Conservation (phyloP, 2,113 vertebrate genomes). For the Phalacrocorax carbo region DNA sequence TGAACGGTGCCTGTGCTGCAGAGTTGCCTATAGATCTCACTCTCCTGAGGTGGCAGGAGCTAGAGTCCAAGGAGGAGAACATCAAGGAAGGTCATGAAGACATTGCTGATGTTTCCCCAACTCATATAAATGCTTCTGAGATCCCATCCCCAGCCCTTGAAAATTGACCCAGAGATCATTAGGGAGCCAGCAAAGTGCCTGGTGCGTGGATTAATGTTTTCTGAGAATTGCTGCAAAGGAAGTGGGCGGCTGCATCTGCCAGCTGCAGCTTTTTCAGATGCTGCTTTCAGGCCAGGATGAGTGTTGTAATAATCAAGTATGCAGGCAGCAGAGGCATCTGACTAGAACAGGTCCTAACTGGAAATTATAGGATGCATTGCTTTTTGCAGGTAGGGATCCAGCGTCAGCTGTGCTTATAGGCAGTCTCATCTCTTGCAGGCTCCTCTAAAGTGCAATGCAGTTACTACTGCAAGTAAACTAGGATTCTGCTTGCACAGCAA, state of each 20-base stretch:
- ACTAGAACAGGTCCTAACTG: not conserved
- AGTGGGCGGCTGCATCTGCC: slow-evolving; percentile 20
- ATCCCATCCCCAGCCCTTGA: not conserved
- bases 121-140: slow-evolving; percentile 10
- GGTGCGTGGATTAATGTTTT: slow-evolving; percentile 28
- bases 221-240: slow-evolving; percentile 45
- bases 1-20: not conserved
- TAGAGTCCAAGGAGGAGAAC: not conserved
- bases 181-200: slow-evolving; percentile 30
- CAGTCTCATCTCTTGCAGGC: not conserved
- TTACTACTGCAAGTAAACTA: not conserved
- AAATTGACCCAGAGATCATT: slow-evolving; percentile 32
- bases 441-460: not conserved
- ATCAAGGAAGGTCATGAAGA: not conserved
- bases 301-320: not conserved
- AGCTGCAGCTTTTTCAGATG: slow-evolving; percentile 40
- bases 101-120: not conserved
- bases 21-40: not conserved
- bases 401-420: not conserved
- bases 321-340: not conserved
- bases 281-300: not conserved
- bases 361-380: not conserved
- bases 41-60: not conserved
- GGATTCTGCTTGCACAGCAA: slow-evolving; percentile 6
- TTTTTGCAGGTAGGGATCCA: not conserved